Evolutionary conservation across 1,140 invertebrate genomes (phyloP).

Genomic region (Colletes gigas): DNA sequence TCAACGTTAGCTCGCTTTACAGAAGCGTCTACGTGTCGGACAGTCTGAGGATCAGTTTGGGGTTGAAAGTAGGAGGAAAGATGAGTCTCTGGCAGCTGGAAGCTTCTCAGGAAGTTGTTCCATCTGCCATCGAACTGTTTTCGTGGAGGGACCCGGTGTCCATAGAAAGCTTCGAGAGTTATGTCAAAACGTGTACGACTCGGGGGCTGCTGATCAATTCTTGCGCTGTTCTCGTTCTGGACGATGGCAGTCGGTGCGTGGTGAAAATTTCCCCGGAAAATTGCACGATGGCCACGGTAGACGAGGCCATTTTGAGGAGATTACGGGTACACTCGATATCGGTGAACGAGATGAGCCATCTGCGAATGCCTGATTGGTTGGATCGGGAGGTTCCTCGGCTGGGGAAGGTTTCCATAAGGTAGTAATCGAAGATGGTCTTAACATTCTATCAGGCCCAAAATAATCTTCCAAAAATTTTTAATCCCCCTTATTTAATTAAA

Average conservation of each 20-base stretch:
- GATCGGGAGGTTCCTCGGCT: constrained; percentile 15
- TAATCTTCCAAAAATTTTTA: no score
- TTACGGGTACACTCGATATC: constrained; percentile 81
- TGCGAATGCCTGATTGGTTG: neutral
- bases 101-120: constrained; percentile 40
- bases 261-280: constrained; percentile 83
- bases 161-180: constrained; percentile 83
- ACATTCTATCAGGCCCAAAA: no score
- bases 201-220: constrained; percentile 84
- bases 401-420: constrained; percentile 53
- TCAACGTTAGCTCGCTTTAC: constrained; percentile 45
- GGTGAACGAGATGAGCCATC: constrained; percentile 58
- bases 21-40: constrained; percentile 62
- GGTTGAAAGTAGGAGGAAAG: constrained; percentile 75
- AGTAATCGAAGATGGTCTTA: constrained; percentile 1
- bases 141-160: constrained; percentile 78
- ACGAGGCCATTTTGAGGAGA: constrained; percentile 82
- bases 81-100: constrained; percentile 69
- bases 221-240: constrained; percentile 82
- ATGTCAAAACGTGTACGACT: constrained; percentile 81
- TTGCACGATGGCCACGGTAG: constrained; percentile 83
- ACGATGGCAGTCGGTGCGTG: constrained; percentile 75
- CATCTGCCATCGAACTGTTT: constrained; percentile 80
- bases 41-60: constrained; percentile 68
- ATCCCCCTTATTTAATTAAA: no score